Base-by-base conservation (phyloP, 2,113 vertebrate genomes). In the Erythrolamprus reginae region DNA sequence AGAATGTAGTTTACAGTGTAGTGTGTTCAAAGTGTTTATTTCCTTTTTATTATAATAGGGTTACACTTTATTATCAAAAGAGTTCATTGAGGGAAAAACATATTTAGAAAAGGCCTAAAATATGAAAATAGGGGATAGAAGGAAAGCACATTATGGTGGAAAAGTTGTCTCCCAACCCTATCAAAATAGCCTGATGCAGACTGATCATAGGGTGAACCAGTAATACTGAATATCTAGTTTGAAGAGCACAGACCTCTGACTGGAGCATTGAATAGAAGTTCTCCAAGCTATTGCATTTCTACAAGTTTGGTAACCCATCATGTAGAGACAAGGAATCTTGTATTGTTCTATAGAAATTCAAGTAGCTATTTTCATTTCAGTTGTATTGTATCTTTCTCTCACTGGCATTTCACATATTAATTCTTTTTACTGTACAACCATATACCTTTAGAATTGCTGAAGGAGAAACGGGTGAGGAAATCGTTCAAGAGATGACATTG, bases 401-500 rank as follows among this genome's bases (percentile, higher is more conserved):
- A 90, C 52, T 90, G 90, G 89, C 3, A 52, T 90, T 84, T 93
- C 90, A 88, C 86, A 95, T 93, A 91, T 89, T 95, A 92, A 92
- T 93, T 82, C 7, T 92, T 96, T 95, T 95, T 93, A 89, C 88
- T 94, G 94, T 95, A 88, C 93, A 90, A 95, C 88, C 95, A 28
- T 95, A 38, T 91, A 94, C 93, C 86, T 94, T 92, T 92, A 98
- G 97, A 95, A 93, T 97, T 95, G 93, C 97, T 94, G 98, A 97
- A 95, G 93, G 93, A 88, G 93, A 97, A 26, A 90, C 94, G 91
- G 83, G 95, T 92, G 97, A 98, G 92, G 98, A 98, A 93, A 95
- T 98, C 95, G 97, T 97, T 93, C 94, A 98, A 95, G 98, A 99
- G 97, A 99, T 99, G 99, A 98, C 98, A 0, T 96, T 99, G 93